Percentiles rank a stretch among this genome's conserved stretches.
phyloP scores from a whole-genome alignment of 2,113 vertebrate species.

The Onychorhynchus coronatus region DNA sequence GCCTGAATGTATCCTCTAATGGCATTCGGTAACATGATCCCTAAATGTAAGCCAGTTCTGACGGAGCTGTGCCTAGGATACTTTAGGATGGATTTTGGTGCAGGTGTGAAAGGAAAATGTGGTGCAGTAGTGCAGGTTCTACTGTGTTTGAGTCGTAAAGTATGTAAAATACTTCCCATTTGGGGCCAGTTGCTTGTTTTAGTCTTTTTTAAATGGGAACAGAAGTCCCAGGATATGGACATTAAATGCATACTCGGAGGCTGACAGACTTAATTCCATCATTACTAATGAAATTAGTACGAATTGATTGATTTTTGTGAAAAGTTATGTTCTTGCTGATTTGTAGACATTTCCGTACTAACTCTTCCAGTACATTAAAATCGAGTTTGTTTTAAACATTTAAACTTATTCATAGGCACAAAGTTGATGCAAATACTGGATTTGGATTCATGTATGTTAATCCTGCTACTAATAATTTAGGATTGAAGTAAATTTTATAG shows the following conservation, averaged over 20 bases:
- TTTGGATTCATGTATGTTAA: conserved; percentile 17
- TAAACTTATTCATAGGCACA: neutral
- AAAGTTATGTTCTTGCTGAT: neutral
- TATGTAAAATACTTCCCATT: neutral
- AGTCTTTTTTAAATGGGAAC: neutral
- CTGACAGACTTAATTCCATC: neutral
- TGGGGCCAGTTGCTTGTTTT: neutral
- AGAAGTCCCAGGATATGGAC: neutral
- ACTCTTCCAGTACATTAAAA: neutral
- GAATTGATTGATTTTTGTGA: neutral
- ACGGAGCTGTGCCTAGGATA: neutral
- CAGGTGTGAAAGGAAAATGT: neutral
- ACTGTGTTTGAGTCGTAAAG: neutral
- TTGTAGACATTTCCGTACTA: neutral
- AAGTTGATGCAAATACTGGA: conserved; percentile 22
- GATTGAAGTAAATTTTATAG: neutral
- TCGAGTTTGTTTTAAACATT: conserved; percentile 4
- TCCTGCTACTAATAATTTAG: neutral
- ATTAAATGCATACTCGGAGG: neutral
- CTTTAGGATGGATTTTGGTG: neutral
- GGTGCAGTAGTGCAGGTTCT: neutral
- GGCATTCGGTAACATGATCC: neutral
- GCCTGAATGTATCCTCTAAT: neutral
- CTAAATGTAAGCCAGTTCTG: neutral
- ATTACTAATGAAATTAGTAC: neutral